Conservation (phyloP, 2,888 invertebrate species). For the Anodontia alba region DNA sequence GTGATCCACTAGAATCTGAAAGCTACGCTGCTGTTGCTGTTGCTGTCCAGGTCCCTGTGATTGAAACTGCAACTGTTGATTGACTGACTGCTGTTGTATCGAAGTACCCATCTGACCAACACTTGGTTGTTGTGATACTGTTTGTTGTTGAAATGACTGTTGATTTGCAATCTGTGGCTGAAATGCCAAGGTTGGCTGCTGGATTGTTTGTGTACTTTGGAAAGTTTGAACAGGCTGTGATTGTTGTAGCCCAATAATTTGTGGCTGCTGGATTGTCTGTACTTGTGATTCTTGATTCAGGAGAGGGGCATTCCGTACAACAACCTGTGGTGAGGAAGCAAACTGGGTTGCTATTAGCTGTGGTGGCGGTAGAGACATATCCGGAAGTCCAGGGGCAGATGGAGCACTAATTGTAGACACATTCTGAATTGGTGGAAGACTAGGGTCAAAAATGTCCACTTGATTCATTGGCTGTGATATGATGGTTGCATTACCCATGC, state of each 20-base stretch:
- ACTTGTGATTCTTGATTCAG: not conserved
- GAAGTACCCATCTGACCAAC: not conserved
- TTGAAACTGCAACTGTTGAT: not conserved
- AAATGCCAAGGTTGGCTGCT: not conserved
- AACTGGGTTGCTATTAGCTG: not conserved
- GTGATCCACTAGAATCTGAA: not conserved
- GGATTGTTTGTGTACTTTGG: not conserved
- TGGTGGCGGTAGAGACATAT: slow-evolving; percentile 54
- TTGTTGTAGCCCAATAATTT: not conserved
- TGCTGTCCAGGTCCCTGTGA: not conserved
- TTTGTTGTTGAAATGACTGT: not conserved
- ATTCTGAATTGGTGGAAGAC: slow-evolving; percentile 49
- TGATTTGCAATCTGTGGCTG: not conserved
- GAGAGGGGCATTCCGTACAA: not conserved
- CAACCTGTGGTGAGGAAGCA: not conserved
- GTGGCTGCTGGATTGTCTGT: not conserved
- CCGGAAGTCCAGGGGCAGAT: slow-evolving; percentile 19
- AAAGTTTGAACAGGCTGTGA: not conserved
- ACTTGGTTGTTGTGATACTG: not conserved
- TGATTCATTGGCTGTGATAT: not conserved
- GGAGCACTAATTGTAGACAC: slow-evolving; percentile 29
- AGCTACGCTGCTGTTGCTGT: slow-evolving; percentile 1
- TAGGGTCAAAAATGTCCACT: slow-evolving; percentile 30
- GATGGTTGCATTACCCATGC: not conserved
- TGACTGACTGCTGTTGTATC: not conserved